Percentiles rank a stretch among this genome's conserved stretches.
Evolutionary conservation across 2,113 vertebrate genomes (phyloP).

Genomic region (Tauraco erythrolophus): DNA sequence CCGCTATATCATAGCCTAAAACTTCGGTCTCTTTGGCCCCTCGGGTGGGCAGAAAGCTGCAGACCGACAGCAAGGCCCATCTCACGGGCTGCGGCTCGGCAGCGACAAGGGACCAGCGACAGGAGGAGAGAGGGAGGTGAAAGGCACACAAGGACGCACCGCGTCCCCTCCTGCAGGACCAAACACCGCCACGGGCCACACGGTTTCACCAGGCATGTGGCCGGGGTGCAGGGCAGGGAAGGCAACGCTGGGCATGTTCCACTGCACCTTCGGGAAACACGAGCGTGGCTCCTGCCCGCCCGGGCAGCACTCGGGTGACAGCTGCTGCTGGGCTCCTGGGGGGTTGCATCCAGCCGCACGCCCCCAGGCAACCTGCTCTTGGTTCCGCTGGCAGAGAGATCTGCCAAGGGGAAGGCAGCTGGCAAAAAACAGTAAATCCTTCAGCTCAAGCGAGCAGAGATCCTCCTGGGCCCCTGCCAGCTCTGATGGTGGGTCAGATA

Average conservation of each 20-base stretch:
- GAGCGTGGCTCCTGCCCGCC: not conserved
- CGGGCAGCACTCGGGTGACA: not conserved
- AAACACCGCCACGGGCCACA: not conserved
- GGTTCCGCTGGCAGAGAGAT: not conserved
- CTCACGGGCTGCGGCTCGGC: not conserved
- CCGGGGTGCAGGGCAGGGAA: not conserved
- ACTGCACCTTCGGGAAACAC: fast-evolving
- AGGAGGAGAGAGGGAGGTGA: not conserved
- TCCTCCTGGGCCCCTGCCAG: slow-evolving; percentile 1
- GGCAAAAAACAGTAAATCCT: slow-evolving; percentile 6
- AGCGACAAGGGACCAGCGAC: not conserved
- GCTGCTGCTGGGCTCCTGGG: not conserved
- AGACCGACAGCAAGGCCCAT: fast-evolving
- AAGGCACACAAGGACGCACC: not conserved
- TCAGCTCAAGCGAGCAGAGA: not conserved
- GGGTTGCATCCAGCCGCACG: not conserved
- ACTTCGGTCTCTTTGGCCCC: not conserved
- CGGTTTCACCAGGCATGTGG: not conserved
- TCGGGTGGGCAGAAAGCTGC: fast-evolving
- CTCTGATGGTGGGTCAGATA: slow-evolving; percentile 9
- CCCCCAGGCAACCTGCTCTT: not conserved
- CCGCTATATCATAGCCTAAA: not conserved
- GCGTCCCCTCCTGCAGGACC: fast-evolving
- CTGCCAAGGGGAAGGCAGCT: slow-evolving; percentile 21
- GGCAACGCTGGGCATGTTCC: not conserved